phyloP scores from a whole-genome alignment of 2,113 vertebrate genomes.

The Xiphophorus maculatus region DNA sequence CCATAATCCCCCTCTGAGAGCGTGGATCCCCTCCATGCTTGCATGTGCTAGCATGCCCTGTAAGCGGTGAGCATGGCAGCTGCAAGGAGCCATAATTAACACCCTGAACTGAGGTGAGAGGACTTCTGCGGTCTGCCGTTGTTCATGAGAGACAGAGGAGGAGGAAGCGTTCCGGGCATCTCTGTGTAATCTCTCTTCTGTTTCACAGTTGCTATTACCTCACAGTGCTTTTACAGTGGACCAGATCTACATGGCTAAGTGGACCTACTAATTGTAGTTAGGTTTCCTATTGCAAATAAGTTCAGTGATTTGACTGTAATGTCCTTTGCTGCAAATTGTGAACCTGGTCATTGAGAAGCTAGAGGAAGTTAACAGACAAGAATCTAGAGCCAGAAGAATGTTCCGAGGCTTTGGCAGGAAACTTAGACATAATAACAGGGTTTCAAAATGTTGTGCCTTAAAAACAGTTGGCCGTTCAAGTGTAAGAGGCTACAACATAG shows the following conservation, averaged over 20 bases:
- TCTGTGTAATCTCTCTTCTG: slow-evolving; percentile 69
- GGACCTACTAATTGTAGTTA: slow-evolving; percentile 36
- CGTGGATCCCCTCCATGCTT: slow-evolving; percentile 66
- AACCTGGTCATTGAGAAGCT: slow-evolving; percentile 33
- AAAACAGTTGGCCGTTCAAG: slow-evolving; percentile 78
- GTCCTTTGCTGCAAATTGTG: slow-evolving; percentile 28
- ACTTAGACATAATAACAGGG: slow-evolving; percentile 75
- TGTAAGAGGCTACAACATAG: neutral
- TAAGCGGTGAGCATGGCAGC: slow-evolving; percentile 71
- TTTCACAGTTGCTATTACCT: slow-evolving; percentile 76
- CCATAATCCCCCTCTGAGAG: slow-evolving; percentile 70
- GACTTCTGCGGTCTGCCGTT: slow-evolving; percentile 59
- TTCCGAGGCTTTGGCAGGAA: slow-evolving; percentile 73
- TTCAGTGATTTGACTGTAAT: slow-evolving; percentile 19
- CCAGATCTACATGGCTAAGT: slow-evolving; percentile 78
- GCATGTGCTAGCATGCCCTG: slow-evolving; percentile 73
- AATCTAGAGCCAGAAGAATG: slow-evolving; percentile 72
- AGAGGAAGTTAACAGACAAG: slow-evolving; percentile 57
- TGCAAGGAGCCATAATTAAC: slow-evolving; percentile 78
- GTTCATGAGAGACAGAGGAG: slow-evolving; percentile 66
- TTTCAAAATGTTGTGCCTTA: slow-evolving; percentile 84
- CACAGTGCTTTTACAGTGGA: slow-evolving; percentile 69
- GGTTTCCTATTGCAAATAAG: slow-evolving; percentile 7
- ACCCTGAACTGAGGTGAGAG: slow-evolving; percentile 77
- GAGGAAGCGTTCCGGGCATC: slow-evolving; percentile 69